Conservation (phyloP, 1,140 invertebrate species). For the Lordiphosa clarofinis region DNA sequence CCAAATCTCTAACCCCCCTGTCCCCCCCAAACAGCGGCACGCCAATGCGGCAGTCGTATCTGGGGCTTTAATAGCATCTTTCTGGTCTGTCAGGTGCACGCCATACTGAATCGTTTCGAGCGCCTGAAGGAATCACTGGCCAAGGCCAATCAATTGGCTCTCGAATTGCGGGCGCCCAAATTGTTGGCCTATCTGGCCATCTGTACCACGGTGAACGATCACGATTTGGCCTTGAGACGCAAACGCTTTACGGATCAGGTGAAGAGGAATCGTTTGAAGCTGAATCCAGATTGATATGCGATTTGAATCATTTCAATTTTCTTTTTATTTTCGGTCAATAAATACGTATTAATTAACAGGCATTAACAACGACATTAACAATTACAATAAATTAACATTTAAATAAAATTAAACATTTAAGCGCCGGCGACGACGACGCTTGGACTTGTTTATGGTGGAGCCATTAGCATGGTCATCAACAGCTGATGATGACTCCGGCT, state of each 20-base stretch:
- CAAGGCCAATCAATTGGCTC: slow-evolving; percentile 33
- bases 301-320: slow-evolving; percentile 1
- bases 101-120: slow-evolving; percentile 33
- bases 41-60: slow-evolving; percentile 30
- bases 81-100: slow-evolving; percentile 50
- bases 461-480: slow-evolving; percentile 33
- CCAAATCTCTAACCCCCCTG: no score
- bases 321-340: slow-evolving; percentile 61
- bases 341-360: slow-evolving; percentile 70
- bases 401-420: slow-evolving; percentile 16
- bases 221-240: slow-evolving; percentile 18
- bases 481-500: slow-evolving; percentile 10
- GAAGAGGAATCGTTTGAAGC: neutral
- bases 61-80: slow-evolving; percentile 53
- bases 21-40: slow-evolving; percentile 24
- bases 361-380: slow-evolving; percentile 72
- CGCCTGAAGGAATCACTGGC: slow-evolving; percentile 29
- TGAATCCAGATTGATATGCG: no score
- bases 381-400: slow-evolving; percentile 55
- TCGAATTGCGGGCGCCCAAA: slow-evolving; percentile 8
- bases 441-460: slow-evolving; percentile 22
- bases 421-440: slow-evolving; percentile 22
- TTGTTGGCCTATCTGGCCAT: slow-evolving; percentile 42
- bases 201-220: slow-evolving; percentile 38
- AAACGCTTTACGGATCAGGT: neutral